Conservation (phyloP, 2,797 vertebrate species). For the Sebastes steindachneri region DNA sequence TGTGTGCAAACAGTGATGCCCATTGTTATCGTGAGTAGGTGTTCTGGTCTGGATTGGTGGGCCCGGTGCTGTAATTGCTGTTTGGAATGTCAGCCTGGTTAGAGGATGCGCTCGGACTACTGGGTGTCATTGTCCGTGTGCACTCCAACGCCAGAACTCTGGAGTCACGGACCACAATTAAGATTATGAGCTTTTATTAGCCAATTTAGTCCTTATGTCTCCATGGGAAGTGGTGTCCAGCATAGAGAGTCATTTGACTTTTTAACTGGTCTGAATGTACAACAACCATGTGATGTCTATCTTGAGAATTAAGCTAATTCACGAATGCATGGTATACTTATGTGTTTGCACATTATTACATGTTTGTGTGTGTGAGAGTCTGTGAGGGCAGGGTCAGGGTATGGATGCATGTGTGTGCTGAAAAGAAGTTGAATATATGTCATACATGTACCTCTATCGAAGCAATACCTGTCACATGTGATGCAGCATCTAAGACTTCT, state of each 20-base stretch:
- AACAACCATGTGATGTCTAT: constrained; percentile 66
- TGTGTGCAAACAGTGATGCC: constrained; percentile 78
- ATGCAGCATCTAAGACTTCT: not conserved
- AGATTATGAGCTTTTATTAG: constrained; percentile 76
- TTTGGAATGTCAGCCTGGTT: constrained; percentile 82
- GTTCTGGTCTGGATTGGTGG: constrained; percentile 82
- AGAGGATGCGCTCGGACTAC: constrained; percentile 77
- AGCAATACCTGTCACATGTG: not conserved
- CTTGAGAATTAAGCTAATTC: constrained; percentile 45
- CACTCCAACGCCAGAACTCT: constrained; percentile 62
- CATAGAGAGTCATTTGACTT: constrained; percentile 54
- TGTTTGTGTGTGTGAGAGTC: not conserved
- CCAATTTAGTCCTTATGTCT: constrained; percentile 69
- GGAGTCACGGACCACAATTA: constrained; percentile 77
- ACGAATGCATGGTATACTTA: constrained; percentile 19
- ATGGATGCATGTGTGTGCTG: not conserved
- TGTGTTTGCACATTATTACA: not conserved
- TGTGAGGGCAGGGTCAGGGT: not conserved
- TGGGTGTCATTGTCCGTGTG: constrained; percentile 80
- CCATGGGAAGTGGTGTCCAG: constrained; percentile 58
- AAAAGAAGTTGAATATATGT: not conserved
- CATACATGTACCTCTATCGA: not conserved
- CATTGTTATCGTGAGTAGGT: constrained; percentile 83
- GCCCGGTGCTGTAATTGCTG: constrained; percentile 81
- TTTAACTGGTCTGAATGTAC: constrained; percentile 53